Evolutionary conservation across 1,140 invertebrate genomes (phyloP).

Genomic region (Drosophila insularis): DNA sequence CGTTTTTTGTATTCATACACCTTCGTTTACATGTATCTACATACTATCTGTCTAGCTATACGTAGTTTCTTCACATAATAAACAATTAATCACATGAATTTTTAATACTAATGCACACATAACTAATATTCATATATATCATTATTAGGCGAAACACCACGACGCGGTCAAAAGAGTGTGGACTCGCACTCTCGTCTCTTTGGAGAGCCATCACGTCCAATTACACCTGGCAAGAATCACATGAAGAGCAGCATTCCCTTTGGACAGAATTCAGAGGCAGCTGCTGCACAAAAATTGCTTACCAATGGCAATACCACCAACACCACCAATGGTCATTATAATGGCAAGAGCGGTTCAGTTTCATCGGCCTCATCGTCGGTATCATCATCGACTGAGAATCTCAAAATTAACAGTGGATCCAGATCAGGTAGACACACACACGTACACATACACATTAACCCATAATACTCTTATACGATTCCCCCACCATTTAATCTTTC

Average conservation of each 20-base stretch:
- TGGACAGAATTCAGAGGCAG: slow-evolving; percentile 67
- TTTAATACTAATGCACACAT: not conserved
- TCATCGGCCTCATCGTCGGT: slow-evolving; percentile 79
- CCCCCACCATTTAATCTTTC: no score
- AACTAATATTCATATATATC: slow-evolving; percentile 4
- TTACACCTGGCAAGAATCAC: slow-evolving; percentile 80
- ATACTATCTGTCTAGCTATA: not conserved
- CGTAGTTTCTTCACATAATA: slow-evolving; percentile 8
- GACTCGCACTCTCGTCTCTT: slow-evolving; percentile 79
- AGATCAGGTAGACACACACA: slow-evolving; percentile 58
- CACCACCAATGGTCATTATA: slow-evolving; percentile 67
- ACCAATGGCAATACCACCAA: slow-evolving; percentile 57
- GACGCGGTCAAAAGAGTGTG: slow-evolving; percentile 76
- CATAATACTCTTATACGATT: not conserved
- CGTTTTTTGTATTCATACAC: not conserved
- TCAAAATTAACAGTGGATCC: slow-evolving; percentile 73
- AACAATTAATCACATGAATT: not conserved
- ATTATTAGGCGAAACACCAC: slow-evolving; percentile 69
- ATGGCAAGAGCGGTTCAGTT: slow-evolving; percentile 77
- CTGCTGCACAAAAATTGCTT: slow-evolving; percentile 57
- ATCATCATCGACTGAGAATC: slow-evolving; percentile 78
- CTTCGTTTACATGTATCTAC: not conserved
- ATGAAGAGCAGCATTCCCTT: slow-evolving; percentile 82
- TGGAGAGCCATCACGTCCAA: slow-evolving; percentile 73
- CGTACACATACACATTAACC: not conserved